Conservation (phyloP, 2,797 vertebrate species). For the Sebastes kiyomatsui region DNA sequence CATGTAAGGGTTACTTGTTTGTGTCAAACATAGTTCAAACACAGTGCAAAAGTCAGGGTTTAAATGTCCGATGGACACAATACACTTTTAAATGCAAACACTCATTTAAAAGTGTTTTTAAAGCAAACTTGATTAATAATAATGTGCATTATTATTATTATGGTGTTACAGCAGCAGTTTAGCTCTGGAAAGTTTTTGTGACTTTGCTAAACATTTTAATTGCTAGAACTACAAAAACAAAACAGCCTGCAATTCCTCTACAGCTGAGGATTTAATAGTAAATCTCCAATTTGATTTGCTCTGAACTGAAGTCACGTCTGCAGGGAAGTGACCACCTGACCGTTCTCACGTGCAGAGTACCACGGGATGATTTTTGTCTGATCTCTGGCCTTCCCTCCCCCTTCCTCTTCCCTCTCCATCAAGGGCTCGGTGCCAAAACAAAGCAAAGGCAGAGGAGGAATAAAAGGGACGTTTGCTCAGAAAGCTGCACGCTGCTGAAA, state of each 20-base stretch:
- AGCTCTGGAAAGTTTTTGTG: neutral
- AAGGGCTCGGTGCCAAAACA: conserved; percentile 67
- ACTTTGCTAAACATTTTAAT: neutral
- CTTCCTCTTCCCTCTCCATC: conserved; percentile 35
- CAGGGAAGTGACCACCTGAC: conserved; percentile 70
- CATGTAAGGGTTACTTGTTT: neutral
- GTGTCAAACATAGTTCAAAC: neutral
- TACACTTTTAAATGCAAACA: neutral
- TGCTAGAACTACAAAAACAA: neutral
- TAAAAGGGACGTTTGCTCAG: conserved; percentile 46
- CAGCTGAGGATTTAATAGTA: conserved; percentile 12
- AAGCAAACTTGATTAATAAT: neutral
- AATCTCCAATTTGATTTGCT: conserved; percentile 37
- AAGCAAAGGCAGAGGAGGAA: conserved; percentile 37
- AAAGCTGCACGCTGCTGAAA: conserved; percentile 51
- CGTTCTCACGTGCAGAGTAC: conserved; percentile 63
- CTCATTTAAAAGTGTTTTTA: neutral
- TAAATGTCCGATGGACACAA: neutral
- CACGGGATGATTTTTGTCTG: conserved; percentile 70
- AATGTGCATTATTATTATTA: neutral
- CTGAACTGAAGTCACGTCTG: conserved; percentile 24
- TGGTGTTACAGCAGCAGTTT: neutral
- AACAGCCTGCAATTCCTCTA: neutral
- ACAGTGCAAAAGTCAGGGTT: neutral
- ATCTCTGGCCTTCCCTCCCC: conserved; percentile 56